phyloP scores from a whole-genome alignment of 2,113 vertebrate species.

The Chitala chitala region DNA sequence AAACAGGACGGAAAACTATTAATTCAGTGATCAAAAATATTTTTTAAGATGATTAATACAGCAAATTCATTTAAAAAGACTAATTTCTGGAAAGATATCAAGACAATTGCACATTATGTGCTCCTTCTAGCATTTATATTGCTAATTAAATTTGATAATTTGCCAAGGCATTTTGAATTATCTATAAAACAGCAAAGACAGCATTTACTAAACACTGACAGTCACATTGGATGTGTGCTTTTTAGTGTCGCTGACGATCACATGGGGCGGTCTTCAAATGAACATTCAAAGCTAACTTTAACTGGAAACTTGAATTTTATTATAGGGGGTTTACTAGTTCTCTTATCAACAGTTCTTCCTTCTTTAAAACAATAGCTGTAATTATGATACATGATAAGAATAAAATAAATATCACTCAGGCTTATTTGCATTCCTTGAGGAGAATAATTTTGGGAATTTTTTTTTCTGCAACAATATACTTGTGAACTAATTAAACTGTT shows the following conservation, averaged over 20 bases:
- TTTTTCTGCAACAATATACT: constrained; percentile 35
- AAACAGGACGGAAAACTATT: constrained; percentile 88
- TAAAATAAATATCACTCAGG: constrained; percentile 55
- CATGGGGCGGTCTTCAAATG: constrained; percentile 4
- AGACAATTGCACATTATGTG: constrained; percentile 95
- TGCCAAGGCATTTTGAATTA: constrained; percentile 76
- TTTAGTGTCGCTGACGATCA: not conserved
- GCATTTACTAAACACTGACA: constrained; percentile 55
- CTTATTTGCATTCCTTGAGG: constrained; percentile 54
- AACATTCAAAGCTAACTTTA: constrained; percentile 30
- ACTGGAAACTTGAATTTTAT: constrained; percentile 15
- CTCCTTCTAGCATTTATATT: constrained; percentile 95
- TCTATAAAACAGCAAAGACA: constrained; percentile 63
- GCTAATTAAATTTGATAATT: constrained; percentile 99
- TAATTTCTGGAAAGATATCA: constrained; percentile 98
- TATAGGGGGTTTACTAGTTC: not conserved
- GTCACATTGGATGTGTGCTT: constrained; percentile 21
- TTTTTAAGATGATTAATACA: constrained; percentile 98
- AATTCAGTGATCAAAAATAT: constrained; percentile 99
- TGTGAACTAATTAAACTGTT: constrained; percentile 55
- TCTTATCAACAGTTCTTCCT: constrained; percentile 15
- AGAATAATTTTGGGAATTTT: constrained; percentile 47
- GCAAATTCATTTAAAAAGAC: constrained; percentile 99
- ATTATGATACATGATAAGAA: constrained; percentile 60
- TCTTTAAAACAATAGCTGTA: constrained; percentile 49